A percentile compares a stretch with the other conserved stretches of the same genome.
phyloP scores from a whole-genome alignment of 2,888 invertebrate genomes.

The Plutella xylostella region DNA sequence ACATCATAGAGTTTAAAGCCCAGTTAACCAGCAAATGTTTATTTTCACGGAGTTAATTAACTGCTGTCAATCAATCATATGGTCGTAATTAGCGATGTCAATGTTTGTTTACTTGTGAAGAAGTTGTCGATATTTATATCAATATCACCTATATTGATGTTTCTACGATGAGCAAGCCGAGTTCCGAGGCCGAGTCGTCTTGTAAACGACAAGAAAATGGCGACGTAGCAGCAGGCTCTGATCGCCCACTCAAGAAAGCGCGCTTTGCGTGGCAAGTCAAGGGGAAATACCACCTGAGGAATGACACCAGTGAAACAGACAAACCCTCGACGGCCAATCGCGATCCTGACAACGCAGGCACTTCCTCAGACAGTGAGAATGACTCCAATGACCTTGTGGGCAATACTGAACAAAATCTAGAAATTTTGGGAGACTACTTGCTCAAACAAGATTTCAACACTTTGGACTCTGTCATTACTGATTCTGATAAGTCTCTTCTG shows the following conservation, averaged over 20 bases:
- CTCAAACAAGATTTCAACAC: slow-evolving; percentile 46
- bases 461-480: slow-evolving; percentile 37
- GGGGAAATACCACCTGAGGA: slow-evolving; percentile 72
- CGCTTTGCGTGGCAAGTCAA: slow-evolving; percentile 76
- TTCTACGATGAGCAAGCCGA: slow-evolving; percentile 45
- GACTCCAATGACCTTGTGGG: slow-evolving; percentile 27
- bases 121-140: slow-evolving; percentile 20
- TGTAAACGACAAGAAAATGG: slow-evolving; percentile 64
- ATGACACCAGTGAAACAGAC: slow-evolving; percentile 31
- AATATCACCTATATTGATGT: slow-evolving; percentile 22
- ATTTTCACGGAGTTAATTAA: slow-evolving; percentile 15
- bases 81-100: slow-evolving; percentile 62
- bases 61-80: slow-evolving; percentile 61
- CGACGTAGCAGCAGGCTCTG: slow-evolving; percentile 57
- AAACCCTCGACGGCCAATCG: slow-evolving; percentile 19
- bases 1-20: no score
- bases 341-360: slow-evolving; percentile 24
- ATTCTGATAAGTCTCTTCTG: slow-evolving; percentile 30
- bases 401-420: slow-evolving; percentile 45
- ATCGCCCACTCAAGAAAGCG: slow-evolving; percentile 75
- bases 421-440: slow-evolving; percentile 48
- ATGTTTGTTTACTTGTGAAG: slow-evolving; percentile 63
- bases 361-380: slow-evolving; percentile 28
- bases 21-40: no score
- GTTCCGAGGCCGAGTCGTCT: slow-evolving; percentile 54